A percentile compares a stretch with the other conserved stretches of the same genome.
phyloP scores from a whole-genome alignment of 1,140 invertebrate genomes.

The Luehdorfia chinensis region DNA sequence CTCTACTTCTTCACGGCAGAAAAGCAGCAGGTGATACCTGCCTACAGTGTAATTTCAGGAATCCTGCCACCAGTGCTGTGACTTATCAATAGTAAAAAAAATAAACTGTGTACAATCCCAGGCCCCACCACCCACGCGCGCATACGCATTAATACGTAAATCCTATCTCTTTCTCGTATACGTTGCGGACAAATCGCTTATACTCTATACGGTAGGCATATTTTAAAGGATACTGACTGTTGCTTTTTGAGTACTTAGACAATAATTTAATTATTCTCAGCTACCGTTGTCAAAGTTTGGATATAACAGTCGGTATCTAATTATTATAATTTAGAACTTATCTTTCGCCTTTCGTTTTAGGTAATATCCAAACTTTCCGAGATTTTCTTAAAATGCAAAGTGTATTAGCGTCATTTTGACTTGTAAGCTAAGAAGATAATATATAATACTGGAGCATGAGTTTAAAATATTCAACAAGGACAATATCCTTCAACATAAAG shows the following conservation, averaged over 20 bases:
- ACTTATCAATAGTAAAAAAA: no score
- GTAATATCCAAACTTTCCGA: conserved; percentile 7
- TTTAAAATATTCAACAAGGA: no score
- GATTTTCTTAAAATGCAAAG: conserved; percentile 5
- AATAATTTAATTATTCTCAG: conserved; percentile 46
- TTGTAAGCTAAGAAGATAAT: background rate
- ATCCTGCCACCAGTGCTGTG: no score
- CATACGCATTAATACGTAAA: no score
- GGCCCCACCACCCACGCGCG: no score
- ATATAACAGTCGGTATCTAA: conserved; percentile 26
- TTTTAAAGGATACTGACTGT: conserved; percentile 19
- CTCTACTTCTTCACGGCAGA: no score
- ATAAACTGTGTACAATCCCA: no score
- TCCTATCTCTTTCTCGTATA: no score
- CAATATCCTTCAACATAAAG: no score
- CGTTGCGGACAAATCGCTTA: background rate
- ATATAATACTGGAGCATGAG: no score
- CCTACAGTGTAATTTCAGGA: no score
- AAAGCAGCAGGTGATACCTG: no score
- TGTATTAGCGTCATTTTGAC: background rate
- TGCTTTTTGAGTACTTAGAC: conserved; percentile 28
- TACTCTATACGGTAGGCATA: conserved; percentile 15
- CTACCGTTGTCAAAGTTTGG: conserved; percentile 25
- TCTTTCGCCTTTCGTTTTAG: conserved; percentile 9
- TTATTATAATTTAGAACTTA: conserved; percentile 31